Percentiles rank a stretch among this genome's conserved stretches.
Conservation (phyloP, 2,113 vertebrate genomes). For the Megalops atlanticus region DNA sequence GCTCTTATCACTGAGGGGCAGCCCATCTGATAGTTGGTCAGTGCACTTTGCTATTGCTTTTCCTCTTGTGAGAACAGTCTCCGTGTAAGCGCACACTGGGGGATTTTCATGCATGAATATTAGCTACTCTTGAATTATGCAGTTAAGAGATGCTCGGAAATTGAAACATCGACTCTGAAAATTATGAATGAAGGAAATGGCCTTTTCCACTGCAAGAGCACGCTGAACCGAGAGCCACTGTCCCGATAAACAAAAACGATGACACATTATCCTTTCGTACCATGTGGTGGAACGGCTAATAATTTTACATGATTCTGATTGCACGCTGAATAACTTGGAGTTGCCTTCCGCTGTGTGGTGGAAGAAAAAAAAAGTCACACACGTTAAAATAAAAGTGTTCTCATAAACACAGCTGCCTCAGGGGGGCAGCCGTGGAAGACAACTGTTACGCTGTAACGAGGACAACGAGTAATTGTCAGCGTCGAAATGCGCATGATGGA, state of each 20-base stretch:
- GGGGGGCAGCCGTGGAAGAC: conserved; percentile 26
- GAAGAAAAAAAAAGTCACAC: conserved; percentile 8
- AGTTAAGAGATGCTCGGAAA: not conserved
- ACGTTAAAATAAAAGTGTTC: not conserved
- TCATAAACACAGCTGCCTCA: conserved; percentile 45
- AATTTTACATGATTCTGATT: conserved; percentile 36
- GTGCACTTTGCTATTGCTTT: not conserved
- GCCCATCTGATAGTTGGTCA: not conserved
- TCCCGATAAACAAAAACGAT: conserved; percentile 38
- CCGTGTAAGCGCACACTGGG: not conserved
- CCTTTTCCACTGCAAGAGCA: not conserved
- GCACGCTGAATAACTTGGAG: not conserved
- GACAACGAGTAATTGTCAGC: conserved; percentile 48
- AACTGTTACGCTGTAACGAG: conserved; percentile 37
- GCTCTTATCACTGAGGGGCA: not conserved
- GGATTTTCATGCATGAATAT: not conserved
- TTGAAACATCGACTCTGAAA: not conserved
- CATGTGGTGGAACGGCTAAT: conserved; percentile 53
- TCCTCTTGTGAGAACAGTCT: not conserved
- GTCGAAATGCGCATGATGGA: conserved; percentile 52
- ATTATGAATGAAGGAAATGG: not conserved
- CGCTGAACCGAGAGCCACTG: too few relatives aligned
- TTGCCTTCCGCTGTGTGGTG: not conserved
- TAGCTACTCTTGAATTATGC: not conserved
- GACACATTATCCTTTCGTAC: conserved; percentile 45